Percentiles rank a stretch among this genome's conserved stretches.
Evolutionary conservation across 2,113 vertebrate species (phyloP).

Genomic region (Apteryx mantelli): DNA sequence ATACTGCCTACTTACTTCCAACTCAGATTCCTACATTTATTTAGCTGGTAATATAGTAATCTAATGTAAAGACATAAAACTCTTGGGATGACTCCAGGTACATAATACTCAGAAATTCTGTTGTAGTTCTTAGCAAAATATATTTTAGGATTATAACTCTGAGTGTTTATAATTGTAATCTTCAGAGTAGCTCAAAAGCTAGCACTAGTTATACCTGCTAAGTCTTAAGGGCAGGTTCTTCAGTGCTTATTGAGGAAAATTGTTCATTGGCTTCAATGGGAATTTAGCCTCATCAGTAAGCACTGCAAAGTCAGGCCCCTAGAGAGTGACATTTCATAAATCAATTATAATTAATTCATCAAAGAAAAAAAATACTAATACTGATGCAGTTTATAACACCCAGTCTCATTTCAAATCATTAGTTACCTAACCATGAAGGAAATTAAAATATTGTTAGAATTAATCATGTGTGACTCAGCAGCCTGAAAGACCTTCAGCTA

Average conservation of each 20-base stretch:
- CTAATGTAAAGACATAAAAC: neutral
- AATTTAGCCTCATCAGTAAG: conserved; percentile 26
- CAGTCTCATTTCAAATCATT: conserved; percentile 58
- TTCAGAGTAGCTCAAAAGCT: neutral
- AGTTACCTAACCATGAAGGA: conserved; percentile 62
- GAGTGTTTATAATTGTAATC: conserved; percentile 1
- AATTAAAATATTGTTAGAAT: conserved; percentile 67
- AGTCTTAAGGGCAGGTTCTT: neutral
- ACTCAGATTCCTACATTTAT: neutral
- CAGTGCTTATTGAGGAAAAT: conserved; percentile 13
- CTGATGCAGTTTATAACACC: conserved; percentile 8
- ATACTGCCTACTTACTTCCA: neutral
- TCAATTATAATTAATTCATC: conserved; percentile 59
- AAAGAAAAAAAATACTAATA: conserved; percentile 10
- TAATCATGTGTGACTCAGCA: conserved; percentile 57
- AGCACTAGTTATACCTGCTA: neutral
- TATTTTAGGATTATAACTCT: conserved; percentile 11
- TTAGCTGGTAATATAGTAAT: neutral
- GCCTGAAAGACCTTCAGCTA: conserved; percentile 40
- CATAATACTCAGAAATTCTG: neutral
- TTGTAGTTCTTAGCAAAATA: neutral
- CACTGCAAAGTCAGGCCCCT: neutral
- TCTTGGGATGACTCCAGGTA: neutral
- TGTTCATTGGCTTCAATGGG: conserved; percentile 9
- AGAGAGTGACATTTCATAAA: conserved; percentile 46